These are phyloP conservation scores for Asbolus verrucosus DNA, from an alignment of 1,140 invertebrate genomes.

Conservation along the genomic window DNA sequence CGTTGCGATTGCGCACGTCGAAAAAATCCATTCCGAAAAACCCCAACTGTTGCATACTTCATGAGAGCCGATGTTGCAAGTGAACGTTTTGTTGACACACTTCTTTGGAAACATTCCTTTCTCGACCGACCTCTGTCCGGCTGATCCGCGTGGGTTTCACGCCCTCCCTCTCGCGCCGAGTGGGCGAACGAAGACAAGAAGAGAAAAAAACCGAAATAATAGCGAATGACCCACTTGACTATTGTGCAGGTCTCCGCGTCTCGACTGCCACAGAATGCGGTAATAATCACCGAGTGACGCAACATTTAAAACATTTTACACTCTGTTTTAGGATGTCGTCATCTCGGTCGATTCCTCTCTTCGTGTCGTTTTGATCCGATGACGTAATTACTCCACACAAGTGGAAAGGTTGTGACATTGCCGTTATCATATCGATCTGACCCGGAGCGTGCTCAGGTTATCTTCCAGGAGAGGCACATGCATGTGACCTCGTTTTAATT, in stretches of 20 bases:
- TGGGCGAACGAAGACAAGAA: background rate
- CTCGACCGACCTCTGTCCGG: conserved; percentile 1
- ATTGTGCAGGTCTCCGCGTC: conserved; percentile 6
- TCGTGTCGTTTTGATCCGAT: too few species aligned
- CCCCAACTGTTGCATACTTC: too few species aligned
- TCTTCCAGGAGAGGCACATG: too few species aligned
- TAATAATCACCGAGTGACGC: background rate
- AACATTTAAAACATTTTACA: conserved; percentile 11
- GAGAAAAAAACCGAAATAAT: background rate
- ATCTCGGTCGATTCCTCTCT: background rate
- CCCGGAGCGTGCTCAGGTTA: too few species aligned
- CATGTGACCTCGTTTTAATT: too few species aligned
- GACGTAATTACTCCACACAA: too few species aligned
- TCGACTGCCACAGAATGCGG: background rate
- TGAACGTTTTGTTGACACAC: conserved; percentile 10
- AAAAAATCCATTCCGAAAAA: too few species aligned
- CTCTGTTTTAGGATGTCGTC: conserved; percentile 5
- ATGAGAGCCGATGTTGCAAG: background rate
- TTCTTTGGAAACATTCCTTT: conserved; percentile 5
- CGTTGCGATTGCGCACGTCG: too few species aligned
- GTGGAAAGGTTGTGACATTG: too few species aligned
- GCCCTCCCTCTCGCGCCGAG: background rate
- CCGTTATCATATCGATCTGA: too few species aligned
- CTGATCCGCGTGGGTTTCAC: conserved; percentile 14
- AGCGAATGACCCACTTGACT: conserved; percentile 7